A percentile compares a stretch with the other conserved stretches of the same genome.
Conservation (phyloP, 1,140 invertebrate genomes). For the Drosophila pseudoananassae region DNA sequence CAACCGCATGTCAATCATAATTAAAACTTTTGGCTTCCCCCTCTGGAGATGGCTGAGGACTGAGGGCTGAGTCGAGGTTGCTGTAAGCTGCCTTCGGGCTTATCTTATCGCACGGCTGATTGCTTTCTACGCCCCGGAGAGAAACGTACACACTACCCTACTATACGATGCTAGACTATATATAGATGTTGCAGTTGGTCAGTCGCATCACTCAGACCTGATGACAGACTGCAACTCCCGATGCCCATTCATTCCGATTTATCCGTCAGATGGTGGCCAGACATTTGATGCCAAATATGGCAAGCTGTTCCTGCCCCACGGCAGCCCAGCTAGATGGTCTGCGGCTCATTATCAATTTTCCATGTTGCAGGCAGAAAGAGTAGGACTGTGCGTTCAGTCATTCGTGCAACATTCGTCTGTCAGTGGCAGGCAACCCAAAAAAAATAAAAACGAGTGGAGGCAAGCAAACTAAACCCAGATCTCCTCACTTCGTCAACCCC, state of each 20-base stretch:
- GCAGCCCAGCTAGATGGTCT: slow-evolving; percentile 8
- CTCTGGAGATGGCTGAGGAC: slow-evolving; percentile 5
- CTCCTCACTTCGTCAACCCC: slow-evolving; percentile 1
- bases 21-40: slow-evolving; percentile 62
- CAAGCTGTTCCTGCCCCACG: slow-evolving; percentile 18
- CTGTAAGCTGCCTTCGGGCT: slow-evolving; percentile 32
- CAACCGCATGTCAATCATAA: slow-evolving; percentile 81
- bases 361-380: slow-evolving; percentile 41
- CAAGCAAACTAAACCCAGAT: slow-evolving; percentile 33
- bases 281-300: slow-evolving; percentile 64
- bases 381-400: slow-evolving; percentile 53
- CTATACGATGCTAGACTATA: slow-evolving; percentile 5
- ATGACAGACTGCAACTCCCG: slow-evolving; percentile 27
- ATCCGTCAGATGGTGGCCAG: slow-evolving; percentile 35
- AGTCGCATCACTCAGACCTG: slow-evolving; percentile 42
- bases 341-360: slow-evolving; percentile 77
- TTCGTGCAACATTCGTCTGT: slow-evolving; percentile 51
- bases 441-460: slow-evolving; percentile 18
- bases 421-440: slow-evolving; percentile 32
- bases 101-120: slow-evolving; percentile 77
- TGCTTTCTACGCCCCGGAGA: slow-evolving; percentile 56
- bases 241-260: slow-evolving; percentile 40
- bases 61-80: neutral
- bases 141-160: neutral
- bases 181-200: slow-evolving; percentile 39